Percentiles rank a stretch among this genome's conserved stretches.
Conservation (phyloP, 2,888 invertebrate genomes). For the Andrena chrysosceles region DNA sequence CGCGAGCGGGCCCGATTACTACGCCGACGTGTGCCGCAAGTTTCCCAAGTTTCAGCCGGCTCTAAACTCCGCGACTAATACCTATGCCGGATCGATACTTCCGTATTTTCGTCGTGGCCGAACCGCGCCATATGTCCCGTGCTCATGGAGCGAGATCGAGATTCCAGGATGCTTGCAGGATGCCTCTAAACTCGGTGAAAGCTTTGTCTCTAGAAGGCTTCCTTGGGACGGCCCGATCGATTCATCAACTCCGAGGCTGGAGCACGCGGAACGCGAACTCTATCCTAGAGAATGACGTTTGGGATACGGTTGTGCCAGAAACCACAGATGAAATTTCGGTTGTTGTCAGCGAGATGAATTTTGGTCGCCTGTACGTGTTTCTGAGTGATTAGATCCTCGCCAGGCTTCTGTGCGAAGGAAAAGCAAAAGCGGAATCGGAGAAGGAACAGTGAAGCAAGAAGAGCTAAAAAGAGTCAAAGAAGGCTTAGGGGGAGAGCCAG, state of each 20-base stretch:
- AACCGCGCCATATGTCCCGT: slow-evolving; percentile 38
- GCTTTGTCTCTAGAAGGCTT: slow-evolving; percentile 23
- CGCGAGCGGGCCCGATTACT: slow-evolving; percentile 8
- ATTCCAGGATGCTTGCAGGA: slow-evolving; percentile 35
- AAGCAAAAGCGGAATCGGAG: no score
- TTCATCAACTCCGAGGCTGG: slow-evolving; percentile 40
- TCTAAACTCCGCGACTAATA: slow-evolving; percentile 33
- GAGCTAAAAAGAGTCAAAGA: no score
- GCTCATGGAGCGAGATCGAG: slow-evolving; percentile 36
- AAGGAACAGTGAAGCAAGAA: no score
- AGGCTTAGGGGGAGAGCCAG: no score
- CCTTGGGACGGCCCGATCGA: slow-evolving; percentile 45
- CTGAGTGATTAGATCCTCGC: no score
- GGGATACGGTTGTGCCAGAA: slow-evolving; percentile 14
- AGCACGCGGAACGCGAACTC: slow-evolving; percentile 22
- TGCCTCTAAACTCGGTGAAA: slow-evolving; percentile 30
- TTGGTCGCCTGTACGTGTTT: no score
- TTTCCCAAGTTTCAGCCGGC: slow-evolving; percentile 31
- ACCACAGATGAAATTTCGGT: slow-evolving; percentile 15
- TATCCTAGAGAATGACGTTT: slow-evolving; percentile 29
- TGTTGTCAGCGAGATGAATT: not conserved
- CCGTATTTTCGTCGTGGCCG: slow-evolving; percentile 47
- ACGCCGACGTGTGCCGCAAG: slow-evolving; percentile 15
- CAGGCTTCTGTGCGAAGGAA: no score
- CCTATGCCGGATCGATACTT: slow-evolving; percentile 41